phyloP scores from a whole-genome alignment of 1,140 invertebrate species.

The Oreohelix idahoensis region DNA sequence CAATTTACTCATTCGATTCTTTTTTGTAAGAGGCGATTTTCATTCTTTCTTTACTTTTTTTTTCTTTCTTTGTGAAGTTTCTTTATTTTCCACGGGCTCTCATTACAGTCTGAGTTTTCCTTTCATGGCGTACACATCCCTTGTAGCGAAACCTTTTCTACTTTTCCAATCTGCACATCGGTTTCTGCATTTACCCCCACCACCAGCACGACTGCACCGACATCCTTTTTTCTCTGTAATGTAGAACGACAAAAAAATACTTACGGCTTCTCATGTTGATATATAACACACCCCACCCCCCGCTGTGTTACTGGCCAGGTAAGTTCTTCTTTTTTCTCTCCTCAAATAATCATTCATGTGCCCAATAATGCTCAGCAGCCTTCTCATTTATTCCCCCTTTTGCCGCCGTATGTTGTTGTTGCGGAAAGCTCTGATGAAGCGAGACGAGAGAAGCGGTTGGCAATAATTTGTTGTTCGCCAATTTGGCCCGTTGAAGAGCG shows the following conservation, averaged over 20 bases:
- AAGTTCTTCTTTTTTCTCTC: not conserved
- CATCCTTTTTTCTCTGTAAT: not conserved
- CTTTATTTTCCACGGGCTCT: not conserved
- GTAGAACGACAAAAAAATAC: not conserved
- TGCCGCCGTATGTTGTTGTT: not conserved
- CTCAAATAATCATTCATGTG: not conserved
- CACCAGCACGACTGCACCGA: not conserved
- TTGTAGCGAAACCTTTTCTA: not conserved
- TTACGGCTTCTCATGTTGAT: not conserved
- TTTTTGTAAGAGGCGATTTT: not conserved
- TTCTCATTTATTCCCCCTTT: not conserved
- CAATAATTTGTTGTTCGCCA: conserved; percentile 15
- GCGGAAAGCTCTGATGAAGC: not conserved
- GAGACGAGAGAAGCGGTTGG: conserved; percentile 6
- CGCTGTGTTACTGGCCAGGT: not conserved
- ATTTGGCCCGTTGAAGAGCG: conserved; percentile 16
- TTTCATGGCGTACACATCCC: not conserved
- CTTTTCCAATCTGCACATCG: not conserved
- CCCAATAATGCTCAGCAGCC: not conserved
- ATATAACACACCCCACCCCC: not conserved
- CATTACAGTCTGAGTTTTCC: conserved; percentile 2
- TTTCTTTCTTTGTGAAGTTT: not conserved
- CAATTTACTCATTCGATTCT: conserved; percentile 19
- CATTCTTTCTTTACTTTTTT: not conserved
- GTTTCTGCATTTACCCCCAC: not conserved